Conservation (phyloP, 2,113 vertebrate species). For the Podarcis raffonei region DNA sequence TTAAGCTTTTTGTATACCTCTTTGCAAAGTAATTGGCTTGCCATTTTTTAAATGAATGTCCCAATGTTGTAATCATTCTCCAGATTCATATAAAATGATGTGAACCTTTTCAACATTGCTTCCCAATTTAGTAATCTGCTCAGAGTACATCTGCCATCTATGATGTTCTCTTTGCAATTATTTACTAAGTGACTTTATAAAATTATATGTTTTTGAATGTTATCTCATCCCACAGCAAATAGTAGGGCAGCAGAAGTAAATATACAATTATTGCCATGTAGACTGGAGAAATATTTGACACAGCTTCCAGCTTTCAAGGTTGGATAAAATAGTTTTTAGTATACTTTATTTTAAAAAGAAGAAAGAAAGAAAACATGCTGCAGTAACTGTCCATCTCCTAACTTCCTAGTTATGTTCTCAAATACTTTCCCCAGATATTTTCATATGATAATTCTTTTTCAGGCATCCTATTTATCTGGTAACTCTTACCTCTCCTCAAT, state of each 20-base stretch:
- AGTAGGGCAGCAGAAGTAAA: neutral
- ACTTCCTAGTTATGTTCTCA: neutral
- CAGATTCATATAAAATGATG: neutral
- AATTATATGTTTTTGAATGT: constrained; percentile 8
- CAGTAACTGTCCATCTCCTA: neutral
- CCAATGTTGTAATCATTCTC: constrained; percentile 10
- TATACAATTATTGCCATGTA: neutral
- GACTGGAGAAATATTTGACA: neutral
- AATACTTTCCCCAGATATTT: neutral
- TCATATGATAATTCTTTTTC: neutral
- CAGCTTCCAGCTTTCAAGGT: neutral
- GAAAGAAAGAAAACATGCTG: neutral
- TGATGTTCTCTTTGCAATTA: constrained; percentile 14
- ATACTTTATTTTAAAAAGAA: neutral
- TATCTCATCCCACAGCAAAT: constrained; percentile 4
- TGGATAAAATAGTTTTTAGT: neutral
- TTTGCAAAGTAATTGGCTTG: neutral
- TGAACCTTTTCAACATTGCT: neutral
- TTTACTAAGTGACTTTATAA: neutral
- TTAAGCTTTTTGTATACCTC: constrained; percentile 1
- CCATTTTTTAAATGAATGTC: neutral
- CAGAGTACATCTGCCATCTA: neutral
- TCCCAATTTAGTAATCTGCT: neutral
- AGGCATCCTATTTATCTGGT: no score
- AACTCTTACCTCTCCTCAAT: no score